phyloP scores from a whole-genome alignment of 2,888 invertebrate species.

The Eupithecia tripunctaria region DNA sequence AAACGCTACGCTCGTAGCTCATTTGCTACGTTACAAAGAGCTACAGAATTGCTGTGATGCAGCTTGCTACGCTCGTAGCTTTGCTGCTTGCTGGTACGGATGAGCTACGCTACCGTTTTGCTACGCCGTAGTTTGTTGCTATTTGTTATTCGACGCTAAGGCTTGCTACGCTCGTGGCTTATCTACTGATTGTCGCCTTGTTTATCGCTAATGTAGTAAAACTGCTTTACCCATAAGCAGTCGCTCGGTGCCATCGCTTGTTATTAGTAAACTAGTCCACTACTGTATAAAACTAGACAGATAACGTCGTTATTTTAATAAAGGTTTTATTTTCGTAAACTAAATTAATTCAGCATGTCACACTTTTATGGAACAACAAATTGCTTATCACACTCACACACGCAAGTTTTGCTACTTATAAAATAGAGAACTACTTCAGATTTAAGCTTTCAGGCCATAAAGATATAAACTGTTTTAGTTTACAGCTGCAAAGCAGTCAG shows the following conservation, averaged over 20 bases:
- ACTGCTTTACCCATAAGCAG: slow-evolving; percentile 58
- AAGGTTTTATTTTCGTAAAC: slow-evolving; percentile 36
- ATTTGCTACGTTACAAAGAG: no score
- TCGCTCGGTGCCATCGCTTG: slow-evolving; percentile 59
- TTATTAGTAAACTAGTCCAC: slow-evolving; percentile 39
- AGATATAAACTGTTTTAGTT: slow-evolving; percentile 22
- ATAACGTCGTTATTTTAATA: slow-evolving; percentile 41
- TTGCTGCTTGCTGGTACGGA: no score
- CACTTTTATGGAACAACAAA: slow-evolving; percentile 15
- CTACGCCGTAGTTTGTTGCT: not conserved
- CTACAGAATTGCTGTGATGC: not conserved
- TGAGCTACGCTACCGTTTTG: not conserved
- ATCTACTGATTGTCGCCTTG: not conserved
- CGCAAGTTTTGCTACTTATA: slow-evolving; percentile 8
- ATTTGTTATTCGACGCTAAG: not conserved
- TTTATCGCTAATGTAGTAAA: not conserved
- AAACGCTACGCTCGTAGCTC: not conserved
- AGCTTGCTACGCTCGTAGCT: slow-evolving; percentile 1
- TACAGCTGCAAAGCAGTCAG: slow-evolving; percentile 26
- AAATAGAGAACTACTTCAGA: slow-evolving; percentile 8
- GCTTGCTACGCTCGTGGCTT: not conserved
- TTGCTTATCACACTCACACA: slow-evolving; percentile 13
- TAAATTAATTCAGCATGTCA: slow-evolving; percentile 31
- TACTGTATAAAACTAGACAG: slow-evolving; percentile 43
- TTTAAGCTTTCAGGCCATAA: slow-evolving; percentile 20